A percentile compares a stretch with the other conserved stretches of the same genome.
These are phyloP conservation scores for Hymenopus coronatus DNA, from an alignment of 2,888 invertebrate species.

Conservation along the genomic window DNA sequence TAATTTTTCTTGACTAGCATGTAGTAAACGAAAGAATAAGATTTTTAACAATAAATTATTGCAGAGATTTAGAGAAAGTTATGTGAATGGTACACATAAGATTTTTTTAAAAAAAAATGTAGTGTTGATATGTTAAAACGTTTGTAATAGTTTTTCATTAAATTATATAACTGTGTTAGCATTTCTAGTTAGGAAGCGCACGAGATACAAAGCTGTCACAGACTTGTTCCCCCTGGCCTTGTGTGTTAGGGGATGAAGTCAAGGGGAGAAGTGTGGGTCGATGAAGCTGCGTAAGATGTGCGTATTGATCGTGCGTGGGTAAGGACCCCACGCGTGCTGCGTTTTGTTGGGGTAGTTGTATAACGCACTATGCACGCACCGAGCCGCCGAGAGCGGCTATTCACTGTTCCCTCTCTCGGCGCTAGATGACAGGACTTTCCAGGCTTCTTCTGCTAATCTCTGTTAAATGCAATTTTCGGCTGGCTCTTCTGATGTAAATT, in stretches of 20 bases:
- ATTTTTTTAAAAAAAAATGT: too few relatives aligned
- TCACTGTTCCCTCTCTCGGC: neutral
- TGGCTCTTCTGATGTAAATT: neutral
- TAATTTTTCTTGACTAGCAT: too few relatives aligned
- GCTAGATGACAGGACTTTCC: slow-evolving; percentile 4
- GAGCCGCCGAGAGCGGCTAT: neutral
- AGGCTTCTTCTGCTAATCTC: neutral
- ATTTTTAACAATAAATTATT: too few relatives aligned
- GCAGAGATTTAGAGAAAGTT: too few relatives aligned
- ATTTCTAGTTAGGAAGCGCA: neutral
- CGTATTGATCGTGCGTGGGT: slow-evolving; percentile 12
- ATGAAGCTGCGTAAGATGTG: slow-evolving; percentile 6
- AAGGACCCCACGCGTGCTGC: slow-evolving; percentile 17
- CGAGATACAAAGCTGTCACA: neutral
- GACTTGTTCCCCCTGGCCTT: neutral
- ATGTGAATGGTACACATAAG: too few relatives aligned
- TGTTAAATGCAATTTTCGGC: neutral
- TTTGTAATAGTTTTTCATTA: neutral
- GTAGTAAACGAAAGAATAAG: too few relatives aligned
- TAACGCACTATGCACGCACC: neutral
- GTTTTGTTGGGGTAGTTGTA: slow-evolving; percentile 19
- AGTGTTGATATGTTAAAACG: neutral
- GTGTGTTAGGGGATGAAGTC: neutral
- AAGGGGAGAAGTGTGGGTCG: neutral
- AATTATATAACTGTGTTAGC: neutral